Evolutionary conservation across 2,113 vertebrate species (phyloP), one percentile per base, ranked within the genome.

Genomic region (Danionella cerebrum): DNA sequence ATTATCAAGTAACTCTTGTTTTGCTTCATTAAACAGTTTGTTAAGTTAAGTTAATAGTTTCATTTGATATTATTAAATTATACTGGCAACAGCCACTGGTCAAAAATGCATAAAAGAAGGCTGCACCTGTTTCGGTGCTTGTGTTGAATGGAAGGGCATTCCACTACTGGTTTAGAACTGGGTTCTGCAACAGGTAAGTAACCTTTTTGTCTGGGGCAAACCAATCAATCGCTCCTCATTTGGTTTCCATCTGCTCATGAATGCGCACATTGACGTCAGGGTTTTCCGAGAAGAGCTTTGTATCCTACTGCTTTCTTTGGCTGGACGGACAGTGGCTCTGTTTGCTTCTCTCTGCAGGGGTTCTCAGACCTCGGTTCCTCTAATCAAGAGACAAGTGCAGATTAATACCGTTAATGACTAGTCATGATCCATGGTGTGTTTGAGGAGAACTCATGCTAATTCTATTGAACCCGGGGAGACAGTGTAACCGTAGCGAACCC

Each of bases 291-390:
- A 64, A 64, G 60, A 64, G 12, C 18, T 16, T 53, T 2, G 14
- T 33, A n/a, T 51, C 24, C 14, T 63, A 25, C 58, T 45, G 29
- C 42, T 64, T 64, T 64, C 29, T 14, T 21, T 21, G 29, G 54
- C 19, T 10, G 53, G 16, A 6, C 31, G 31, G 14, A 35, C 12
- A 21, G 42, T 48, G 44, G 13, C 21, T 64, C 3, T 69, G 44
- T 59, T 69, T 59, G 66, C 66, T 33, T 14, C 54, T 36, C 66
- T 12, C 11, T 59, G 53, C n/a, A n/a, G 66, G 66, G 66, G 66
- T 58, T 39, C 66, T 69, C 31, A 4, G 44, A 29, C 66, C 44
- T 48, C 22, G 10, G 19, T 48, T 33, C 44, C 14, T 19, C 47
- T 24, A 48, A 33, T 45, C 22, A 41, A 47, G 25, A 47, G 5